Evolutionary conservation across 2,113 vertebrate species (phyloP).

Genomic region (Heterotis niloticus): DNA sequence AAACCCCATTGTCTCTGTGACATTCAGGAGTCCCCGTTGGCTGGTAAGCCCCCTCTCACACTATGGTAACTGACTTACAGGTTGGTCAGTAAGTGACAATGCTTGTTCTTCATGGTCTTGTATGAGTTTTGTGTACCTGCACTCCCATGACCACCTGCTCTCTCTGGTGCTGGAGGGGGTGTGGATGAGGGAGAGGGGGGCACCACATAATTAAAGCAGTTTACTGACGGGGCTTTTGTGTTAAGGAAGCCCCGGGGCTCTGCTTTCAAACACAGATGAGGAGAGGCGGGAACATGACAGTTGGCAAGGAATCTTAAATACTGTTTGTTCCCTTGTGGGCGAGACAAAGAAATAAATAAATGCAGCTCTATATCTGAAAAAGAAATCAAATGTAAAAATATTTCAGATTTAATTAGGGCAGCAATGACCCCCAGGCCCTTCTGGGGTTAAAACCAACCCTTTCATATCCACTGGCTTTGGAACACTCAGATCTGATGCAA

Average conservation of each 20-base stretch:
- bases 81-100: background rate
- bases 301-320: constrained; percentile 56
- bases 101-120: background rate
- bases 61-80: background rate
- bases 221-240: constrained; percentile 51
- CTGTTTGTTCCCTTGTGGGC: constrained; percentile 52
- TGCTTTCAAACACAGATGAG: constrained; percentile 42
- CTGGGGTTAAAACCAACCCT: constrained; percentile 42
- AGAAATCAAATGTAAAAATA: constrained; percentile 49
- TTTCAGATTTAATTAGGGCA: constrained; percentile 56
- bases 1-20: too few species aligned
- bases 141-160: constrained; percentile 46
- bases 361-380: constrained; percentile 34
- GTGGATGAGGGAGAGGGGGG: constrained; percentile 33
- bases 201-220: constrained; percentile 58
- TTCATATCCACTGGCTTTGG: constrained; percentile 39
- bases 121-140: constrained; percentile 44
- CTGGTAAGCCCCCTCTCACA: too few species aligned
- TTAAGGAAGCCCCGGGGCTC: constrained; percentile 52
- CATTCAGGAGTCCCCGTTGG: too few species aligned
- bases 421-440: constrained; percentile 49
- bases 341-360: constrained; percentile 43
- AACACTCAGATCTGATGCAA: constrained; percentile 35
- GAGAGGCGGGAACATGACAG: constrained; percentile 54
- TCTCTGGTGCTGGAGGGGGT: constrained; percentile 4